Conservation (phyloP, 1,140 invertebrate species). For the Telenomus remus region DNA sequence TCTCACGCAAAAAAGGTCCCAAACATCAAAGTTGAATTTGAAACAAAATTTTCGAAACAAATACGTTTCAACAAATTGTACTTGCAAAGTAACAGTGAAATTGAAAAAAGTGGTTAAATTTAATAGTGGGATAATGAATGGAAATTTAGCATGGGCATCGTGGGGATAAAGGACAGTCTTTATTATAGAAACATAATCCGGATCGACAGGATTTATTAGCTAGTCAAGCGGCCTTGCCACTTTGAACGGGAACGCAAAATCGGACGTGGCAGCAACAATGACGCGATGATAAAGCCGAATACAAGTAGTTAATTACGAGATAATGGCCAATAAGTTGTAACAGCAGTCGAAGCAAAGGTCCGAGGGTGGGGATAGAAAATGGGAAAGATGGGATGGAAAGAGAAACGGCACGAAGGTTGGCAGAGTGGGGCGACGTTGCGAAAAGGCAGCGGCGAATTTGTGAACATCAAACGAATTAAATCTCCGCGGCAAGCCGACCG, state of each 20-base stretch:
- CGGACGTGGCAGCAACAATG: background rate
- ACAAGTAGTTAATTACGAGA: constrained; percentile 48
- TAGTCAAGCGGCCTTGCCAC: background rate
- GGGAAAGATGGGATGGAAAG: constrained; percentile 44
- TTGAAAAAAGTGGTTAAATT: no score
- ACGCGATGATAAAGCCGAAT: constrained; percentile 33
- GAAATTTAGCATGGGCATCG: background rate
- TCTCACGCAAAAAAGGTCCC: no score
- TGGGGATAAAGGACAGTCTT: no score
- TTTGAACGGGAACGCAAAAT: background rate
- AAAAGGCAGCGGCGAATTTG: constrained; percentile 72
- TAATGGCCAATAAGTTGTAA: constrained; percentile 51
- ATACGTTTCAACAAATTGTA: no score
- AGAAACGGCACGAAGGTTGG: constrained; percentile 48
- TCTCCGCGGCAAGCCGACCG: constrained; percentile 74
- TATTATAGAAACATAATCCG: background rate
- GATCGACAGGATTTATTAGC: background rate
- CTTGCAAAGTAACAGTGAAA: no score
- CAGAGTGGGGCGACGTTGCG: constrained; percentile 60
- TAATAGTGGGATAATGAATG: background rate
- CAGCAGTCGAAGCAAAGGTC: constrained; percentile 27
- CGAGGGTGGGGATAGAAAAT: constrained; percentile 36
- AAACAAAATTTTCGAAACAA: no score
- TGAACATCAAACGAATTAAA: constrained; percentile 77
- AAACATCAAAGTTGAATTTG: no score